phyloP scores from a whole-genome alignment of 2,888 invertebrate species.

The Dryobota labecula region DNA sequence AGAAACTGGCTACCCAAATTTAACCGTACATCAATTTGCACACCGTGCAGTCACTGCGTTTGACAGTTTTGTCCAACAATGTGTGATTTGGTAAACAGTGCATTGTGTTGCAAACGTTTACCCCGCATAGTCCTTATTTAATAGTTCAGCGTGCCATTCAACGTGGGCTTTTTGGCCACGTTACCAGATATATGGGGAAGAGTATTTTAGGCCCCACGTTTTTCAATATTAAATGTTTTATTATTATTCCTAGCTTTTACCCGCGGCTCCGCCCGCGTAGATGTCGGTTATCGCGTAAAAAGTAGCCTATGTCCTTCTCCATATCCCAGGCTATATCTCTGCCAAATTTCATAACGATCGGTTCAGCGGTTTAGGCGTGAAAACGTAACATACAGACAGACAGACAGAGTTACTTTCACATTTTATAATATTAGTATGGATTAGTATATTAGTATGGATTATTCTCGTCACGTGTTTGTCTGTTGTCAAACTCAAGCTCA shows the following conservation, averaged over 20 bases:
- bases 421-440: too few species aligned
- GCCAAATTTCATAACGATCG: too few species aligned
- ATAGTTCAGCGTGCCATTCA: conserved; percentile 18
- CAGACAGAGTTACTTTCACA: too few species aligned
- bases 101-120: conserved; percentile 30
- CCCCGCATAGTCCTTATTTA: conserved; percentile 12
- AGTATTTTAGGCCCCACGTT: neutral
- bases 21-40: conserved; percentile 22
- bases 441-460: too few species aligned
- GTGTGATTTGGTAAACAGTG: conserved; percentile 25
- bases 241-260: too few species aligned
- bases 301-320: too few species aligned
- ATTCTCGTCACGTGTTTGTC: neutral
- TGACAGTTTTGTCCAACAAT: conserved; percentile 49
- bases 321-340: too few species aligned
- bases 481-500: too few species aligned
- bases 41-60: conserved; percentile 26
- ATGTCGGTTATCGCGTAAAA: too few species aligned
- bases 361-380: too few species aligned
- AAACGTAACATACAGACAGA: too few species aligned
- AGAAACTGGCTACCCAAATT: conserved; percentile 31
- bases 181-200: neutral
- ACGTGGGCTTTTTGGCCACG: conserved; percentile 18
- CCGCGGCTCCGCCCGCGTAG: too few species aligned
- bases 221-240: neutral